A percentile compares a stretch with the other conserved stretches of the same genome.
Evolutionary conservation across 1,140 invertebrate species (phyloP).

Genomic region (Cydia strobilella): DNA sequence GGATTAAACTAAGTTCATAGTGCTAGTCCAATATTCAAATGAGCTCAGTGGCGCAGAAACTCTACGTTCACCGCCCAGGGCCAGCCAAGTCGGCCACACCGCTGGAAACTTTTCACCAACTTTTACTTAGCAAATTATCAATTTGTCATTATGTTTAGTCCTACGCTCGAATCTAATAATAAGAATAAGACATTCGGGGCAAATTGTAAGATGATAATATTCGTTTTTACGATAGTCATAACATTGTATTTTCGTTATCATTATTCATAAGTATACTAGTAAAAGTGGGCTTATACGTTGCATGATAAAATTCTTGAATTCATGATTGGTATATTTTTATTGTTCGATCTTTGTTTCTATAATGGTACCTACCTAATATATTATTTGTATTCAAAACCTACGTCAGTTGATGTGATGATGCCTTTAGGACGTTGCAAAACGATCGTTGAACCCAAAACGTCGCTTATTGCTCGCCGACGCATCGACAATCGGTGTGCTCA

Average conservation of each 20-base stretch:
- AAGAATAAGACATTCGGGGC: background rate
- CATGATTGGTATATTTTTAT: background rate
- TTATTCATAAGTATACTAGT: too few species aligned
- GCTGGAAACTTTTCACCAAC: background rate
- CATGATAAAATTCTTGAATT: too few species aligned
- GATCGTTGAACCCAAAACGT: background rate
- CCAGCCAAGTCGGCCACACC: slow-evolving; percentile 24
- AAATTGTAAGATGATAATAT: background rate
- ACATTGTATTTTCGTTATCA: background rate
- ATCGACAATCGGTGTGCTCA: background rate
- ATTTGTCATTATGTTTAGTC: slow-evolving; percentile 55
- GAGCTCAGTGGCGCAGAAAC: slow-evolving; percentile 61
- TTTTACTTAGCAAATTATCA: slow-evolving; percentile 34
- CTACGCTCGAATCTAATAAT: background rate
- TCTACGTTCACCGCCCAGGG: slow-evolving; percentile 48
- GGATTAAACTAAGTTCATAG: slow-evolving; percentile 57
- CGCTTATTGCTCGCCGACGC: background rate
- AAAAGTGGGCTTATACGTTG: too few species aligned
- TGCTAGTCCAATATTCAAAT: slow-evolving; percentile 70
- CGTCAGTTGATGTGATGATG: background rate
- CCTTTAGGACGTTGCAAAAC: background rate
- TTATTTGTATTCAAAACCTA: background rate
- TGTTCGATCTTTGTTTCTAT: background rate
- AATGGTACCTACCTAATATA: background rate
- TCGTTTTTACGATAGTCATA: background rate